Conservation (phyloP, 2,797 vertebrate species). For the Tadarida brasiliensis region DNA sequence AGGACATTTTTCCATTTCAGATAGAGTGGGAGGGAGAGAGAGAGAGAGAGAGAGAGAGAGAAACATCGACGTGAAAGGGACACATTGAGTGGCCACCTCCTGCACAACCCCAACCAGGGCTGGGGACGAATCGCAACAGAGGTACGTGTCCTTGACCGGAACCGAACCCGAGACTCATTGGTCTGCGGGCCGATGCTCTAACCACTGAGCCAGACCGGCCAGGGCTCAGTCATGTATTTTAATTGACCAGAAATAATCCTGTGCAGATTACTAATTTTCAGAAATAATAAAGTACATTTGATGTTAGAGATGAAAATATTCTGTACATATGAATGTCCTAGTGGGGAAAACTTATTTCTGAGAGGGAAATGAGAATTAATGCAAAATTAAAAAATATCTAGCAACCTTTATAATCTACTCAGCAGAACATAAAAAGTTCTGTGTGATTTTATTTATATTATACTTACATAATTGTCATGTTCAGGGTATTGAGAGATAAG, state of each 20-base stretch:
- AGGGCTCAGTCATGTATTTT: neutral
- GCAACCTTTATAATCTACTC: neutral
- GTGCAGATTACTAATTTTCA: neutral
- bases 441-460: slow-evolving; percentile 4
- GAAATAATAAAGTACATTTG: neutral
- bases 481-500: neutral
- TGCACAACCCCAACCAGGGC: too few species aligned
- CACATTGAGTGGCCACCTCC: too few species aligned
- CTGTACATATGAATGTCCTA: neutral
- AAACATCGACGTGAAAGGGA: too few species aligned
- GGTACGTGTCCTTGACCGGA: too few species aligned
- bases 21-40: too few species aligned
- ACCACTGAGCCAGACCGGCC: too few species aligned
- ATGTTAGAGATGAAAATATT: neutral
- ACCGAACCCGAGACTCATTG: too few species aligned
- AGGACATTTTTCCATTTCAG: too few species aligned
- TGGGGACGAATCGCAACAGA: too few species aligned
- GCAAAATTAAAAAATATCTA: neutral
- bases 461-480: neutral
- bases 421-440: neutral
- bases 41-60: too few species aligned
- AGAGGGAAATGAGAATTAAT: slow-evolving; percentile 27
- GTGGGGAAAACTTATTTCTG: neutral
- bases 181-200: too few species aligned
- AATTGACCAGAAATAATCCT: neutral